Percentiles rank a stretch among this genome's conserved stretches.
Conservation (phyloP, 2,113 vertebrate genomes). For the Halcyon senegalensis region DNA sequence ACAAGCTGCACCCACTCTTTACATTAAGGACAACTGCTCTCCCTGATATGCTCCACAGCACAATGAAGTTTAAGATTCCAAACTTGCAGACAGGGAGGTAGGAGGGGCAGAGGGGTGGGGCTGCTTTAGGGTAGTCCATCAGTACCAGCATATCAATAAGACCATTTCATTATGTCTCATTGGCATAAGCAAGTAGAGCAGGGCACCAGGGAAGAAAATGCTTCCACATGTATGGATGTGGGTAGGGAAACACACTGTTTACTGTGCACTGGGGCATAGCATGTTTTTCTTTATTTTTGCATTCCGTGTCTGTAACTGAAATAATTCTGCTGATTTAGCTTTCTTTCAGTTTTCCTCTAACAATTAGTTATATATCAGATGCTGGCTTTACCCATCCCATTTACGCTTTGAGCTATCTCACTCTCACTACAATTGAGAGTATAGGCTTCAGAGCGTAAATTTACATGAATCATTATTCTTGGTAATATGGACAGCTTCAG, state of each 20-base stretch:
- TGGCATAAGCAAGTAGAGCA: neutral
- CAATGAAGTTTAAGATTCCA: neutral
- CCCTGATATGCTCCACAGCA: neutral
- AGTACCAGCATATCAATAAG: neutral
- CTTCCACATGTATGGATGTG: neutral
- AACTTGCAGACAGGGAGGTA: neutral
- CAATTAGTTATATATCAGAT: conserved; percentile 2
- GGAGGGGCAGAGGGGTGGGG: neutral
- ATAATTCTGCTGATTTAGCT: conserved; percentile 10
- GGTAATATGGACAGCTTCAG: neutral
- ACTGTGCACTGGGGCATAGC: rapidly evolving
- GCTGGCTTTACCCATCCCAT: neutral
- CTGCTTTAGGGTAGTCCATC: neutral
- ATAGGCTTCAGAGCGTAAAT: neutral
- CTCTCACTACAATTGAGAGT: neutral
- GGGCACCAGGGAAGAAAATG: neutral
- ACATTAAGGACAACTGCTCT: neutral
- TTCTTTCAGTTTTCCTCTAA: neutral
- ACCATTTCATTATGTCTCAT: neutral
- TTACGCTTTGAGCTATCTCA: conserved; percentile 3
- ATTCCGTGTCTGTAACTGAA: neutral
- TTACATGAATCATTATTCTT: conserved; percentile 2
- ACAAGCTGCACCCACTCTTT: neutral
- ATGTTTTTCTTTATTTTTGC: neutral
- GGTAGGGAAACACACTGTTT: neutral